Percentiles rank a stretch among this genome's conserved stretches.
These are phyloP conservation scores for Callyntrura sp. DNA, from an alignment of 2,888 invertebrate genomes.

Conservation along the genomic window DNA sequence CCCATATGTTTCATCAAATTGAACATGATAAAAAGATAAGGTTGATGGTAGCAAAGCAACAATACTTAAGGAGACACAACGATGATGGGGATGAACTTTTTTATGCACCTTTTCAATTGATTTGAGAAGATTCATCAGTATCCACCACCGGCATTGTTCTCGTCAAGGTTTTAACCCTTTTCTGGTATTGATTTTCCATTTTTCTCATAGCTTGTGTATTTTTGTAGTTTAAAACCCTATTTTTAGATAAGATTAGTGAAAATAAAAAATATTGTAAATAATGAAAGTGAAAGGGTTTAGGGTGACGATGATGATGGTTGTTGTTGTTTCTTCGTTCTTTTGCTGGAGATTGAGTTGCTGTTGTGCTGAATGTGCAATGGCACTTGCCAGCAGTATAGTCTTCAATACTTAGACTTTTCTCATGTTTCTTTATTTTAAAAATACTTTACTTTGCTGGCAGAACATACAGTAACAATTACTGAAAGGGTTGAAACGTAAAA, in stretches of 20 bases:
- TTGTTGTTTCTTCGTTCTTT: neutral
- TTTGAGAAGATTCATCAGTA: constrained; percentile 33
- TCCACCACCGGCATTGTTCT: constrained; percentile 36
- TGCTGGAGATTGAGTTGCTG: constrained; percentile 32
- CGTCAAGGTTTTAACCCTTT: constrained; percentile 73
- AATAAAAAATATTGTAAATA: constrained; percentile 57
- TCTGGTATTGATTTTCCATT: constrained; percentile 68
- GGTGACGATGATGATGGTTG: constrained; percentile 29
- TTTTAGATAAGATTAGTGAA: constrained; percentile 48
- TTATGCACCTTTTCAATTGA: constrained; percentile 36
- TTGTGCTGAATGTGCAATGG: constrained; percentile 36
- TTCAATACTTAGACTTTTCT: constrained; percentile 10
- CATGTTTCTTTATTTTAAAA: constrained; percentile 8
- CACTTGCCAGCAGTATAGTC: constrained; percentile 15
- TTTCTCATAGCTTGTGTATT: constrained; percentile 50
- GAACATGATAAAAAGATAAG: constrained; percentile 30
- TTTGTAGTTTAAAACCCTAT: constrained; percentile 62
- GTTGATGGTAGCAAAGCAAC: constrained; percentile 32
- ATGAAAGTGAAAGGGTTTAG: constrained; percentile 72
- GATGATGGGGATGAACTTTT: neutral
- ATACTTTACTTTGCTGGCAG: constrained; percentile 5
- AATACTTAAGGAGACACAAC: constrained; percentile 1
- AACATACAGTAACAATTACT: neutral
- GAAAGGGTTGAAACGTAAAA: constrained; percentile 46
- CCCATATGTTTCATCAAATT: constrained; percentile 59